These are phyloP conservation scores for Plutella xylostella DNA, from an alignment of 2,888 invertebrate genomes.

Conservation along the genomic window DNA sequence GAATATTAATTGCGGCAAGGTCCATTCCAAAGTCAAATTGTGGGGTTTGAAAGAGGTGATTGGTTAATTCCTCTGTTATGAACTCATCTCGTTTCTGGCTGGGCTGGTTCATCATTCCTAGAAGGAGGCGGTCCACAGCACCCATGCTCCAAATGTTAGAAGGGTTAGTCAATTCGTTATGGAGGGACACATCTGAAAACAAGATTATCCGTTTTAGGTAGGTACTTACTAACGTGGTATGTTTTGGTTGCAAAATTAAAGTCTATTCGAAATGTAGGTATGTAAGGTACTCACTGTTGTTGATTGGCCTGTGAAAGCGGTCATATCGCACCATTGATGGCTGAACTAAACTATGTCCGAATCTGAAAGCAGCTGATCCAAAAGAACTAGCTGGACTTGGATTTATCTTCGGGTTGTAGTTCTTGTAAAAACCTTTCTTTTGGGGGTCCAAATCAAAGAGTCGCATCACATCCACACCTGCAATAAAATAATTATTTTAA, in stretches of 20 bases:
- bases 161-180: constrained; percentile 79
- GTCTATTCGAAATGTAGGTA: neutral
- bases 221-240: neutral
- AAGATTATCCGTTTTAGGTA: neutral
- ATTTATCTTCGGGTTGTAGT: constrained; percentile 77
- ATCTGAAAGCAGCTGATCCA: constrained; percentile 85
- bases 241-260: neutral
- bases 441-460: constrained; percentile 80
- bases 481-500: neutral
- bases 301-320: constrained; percentile 74
- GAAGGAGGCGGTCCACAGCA: constrained; percentile 80
- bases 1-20: constrained; percentile 88
- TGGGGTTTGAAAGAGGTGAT: constrained; percentile 83
- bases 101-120: constrained; percentile 82
- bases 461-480: constrained; percentile 78
- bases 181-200: constrained; percentile 79
- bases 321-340: constrained; percentile 81
- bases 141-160: constrained; percentile 82
- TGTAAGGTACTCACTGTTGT: constrained; percentile 73
- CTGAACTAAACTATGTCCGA: constrained; percentile 89
- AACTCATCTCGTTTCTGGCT: constrained; percentile 85
- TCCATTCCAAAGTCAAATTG: constrained; percentile 84
- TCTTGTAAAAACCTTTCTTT: constrained; percentile 76
- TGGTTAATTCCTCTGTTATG: constrained; percentile 83
- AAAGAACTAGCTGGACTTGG: constrained; percentile 84